A percentile compares a stretch with the other conserved stretches of the same genome.
Conservation (phyloP, 2,113 vertebrate species). For the Chaenocephalus aceratus region DNA sequence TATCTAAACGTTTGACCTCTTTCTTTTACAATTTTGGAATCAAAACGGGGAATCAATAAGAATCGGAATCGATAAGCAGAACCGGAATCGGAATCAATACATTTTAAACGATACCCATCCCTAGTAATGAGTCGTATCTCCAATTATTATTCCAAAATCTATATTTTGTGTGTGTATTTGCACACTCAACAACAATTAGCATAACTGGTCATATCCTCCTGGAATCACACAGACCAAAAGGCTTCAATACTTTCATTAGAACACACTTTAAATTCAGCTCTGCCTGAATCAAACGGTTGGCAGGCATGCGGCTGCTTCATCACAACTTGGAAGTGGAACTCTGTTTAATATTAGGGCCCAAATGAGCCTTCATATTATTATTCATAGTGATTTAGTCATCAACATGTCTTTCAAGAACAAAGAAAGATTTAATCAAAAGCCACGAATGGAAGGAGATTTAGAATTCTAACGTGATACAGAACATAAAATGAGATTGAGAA, state of each 20-base stretch:
- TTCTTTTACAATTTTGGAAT: too few species aligned
- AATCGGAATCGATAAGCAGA: too few species aligned
- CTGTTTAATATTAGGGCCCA: conserved; percentile 6
- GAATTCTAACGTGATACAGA: conserved; percentile 4
- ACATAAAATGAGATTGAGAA: not conserved
- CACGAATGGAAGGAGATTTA: conserved; percentile 19
- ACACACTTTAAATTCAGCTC: conserved; percentile 41
- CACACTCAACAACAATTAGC: conserved; percentile 23
- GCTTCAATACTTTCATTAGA: conserved; percentile 43
- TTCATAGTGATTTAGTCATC: conserved; percentile 11
- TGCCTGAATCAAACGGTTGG: conserved; percentile 37
- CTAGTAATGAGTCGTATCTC: conserved; percentile 12
- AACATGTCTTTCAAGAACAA: conserved; percentile 31
- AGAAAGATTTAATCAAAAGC: conserved; percentile 26
- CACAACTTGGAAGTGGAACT: conserved; percentile 19
- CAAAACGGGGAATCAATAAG: too few species aligned
- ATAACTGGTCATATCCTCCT: conserved; percentile 2
- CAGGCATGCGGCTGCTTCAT: conserved; percentile 14
- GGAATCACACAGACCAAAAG: conserved; percentile 30
- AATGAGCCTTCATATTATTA: conserved; percentile 30
- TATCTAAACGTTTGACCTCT: too few species aligned
- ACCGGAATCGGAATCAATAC: too few species aligned
- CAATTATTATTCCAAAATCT: conserved; percentile 16
- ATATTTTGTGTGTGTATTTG: not conserved
- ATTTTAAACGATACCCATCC: too few species aligned